Evolutionary conservation across 30 jellyfish, hydroid and myxozoan species (phyloP).

Genomic region (Hydractinia symbiolongicarpus): DNA sequence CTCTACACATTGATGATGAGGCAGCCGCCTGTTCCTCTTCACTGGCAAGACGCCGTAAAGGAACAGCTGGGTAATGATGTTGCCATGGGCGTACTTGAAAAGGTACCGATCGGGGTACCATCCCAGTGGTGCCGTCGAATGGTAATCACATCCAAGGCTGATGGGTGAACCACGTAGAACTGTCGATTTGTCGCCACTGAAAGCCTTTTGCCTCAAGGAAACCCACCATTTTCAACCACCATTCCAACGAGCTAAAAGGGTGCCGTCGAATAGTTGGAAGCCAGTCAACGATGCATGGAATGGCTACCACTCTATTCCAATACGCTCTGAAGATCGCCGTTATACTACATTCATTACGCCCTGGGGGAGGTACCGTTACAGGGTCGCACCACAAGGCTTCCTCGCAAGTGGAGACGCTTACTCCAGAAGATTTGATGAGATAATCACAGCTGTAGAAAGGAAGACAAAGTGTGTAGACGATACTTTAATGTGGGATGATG

Average conservation of each 20-base stretch:
- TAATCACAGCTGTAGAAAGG: not conserved
- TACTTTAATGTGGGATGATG: constrained; percentile 9
- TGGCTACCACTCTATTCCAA: not conserved
- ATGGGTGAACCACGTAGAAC: not conserved
- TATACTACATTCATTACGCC: not conserved
- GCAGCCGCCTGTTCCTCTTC: not conserved
- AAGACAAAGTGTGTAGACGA: not conserved
- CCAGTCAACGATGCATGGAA: not conserved
- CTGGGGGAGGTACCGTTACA: not conserved
- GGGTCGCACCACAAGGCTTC: not conserved
- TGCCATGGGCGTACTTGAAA: not conserved
- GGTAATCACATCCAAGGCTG: not conserved
- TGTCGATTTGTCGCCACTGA: not conserved
- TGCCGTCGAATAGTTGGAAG: not conserved
- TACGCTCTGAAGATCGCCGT: not conserved
- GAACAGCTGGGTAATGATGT: not conserved
- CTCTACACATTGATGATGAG: not conserved
- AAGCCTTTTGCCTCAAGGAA: not conserved
- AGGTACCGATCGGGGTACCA: not conserved
- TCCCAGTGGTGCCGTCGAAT: not conserved
- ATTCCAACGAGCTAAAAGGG: not conserved
- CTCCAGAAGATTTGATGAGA: not conserved
- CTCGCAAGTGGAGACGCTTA: not conserved
- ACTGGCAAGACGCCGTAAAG: not conserved
- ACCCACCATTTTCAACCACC: constrained; percentile 3